Evolutionary conservation across 2,797 vertebrate species (phyloP), one percentile per base, ranked within the genome.

Genomic region (Melopsittacus undulatus): DNA sequence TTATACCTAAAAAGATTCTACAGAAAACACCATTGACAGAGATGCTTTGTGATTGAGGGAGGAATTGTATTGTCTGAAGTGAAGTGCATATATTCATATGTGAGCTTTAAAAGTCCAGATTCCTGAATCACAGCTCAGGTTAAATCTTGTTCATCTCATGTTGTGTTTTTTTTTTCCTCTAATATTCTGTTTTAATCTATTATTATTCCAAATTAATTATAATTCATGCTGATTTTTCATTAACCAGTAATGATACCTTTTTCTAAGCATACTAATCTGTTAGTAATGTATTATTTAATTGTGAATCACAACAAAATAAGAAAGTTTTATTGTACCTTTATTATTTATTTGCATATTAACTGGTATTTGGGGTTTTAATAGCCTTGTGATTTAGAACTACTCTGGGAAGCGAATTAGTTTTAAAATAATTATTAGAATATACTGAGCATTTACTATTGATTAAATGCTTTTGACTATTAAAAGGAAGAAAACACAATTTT

Each of bases 281-380:
- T 82, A 79, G 26, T 12, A 79, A 69, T 59, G 9, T n/a, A 66
- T 59, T 91, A 74, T 52, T 92, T 92, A 89, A 89, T 90, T 63
- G 36, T 43, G 42, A 90, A 73, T 85, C 51, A 83, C 76, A 88
- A 67, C 57, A 75, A 95, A 94, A 81, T 64, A 68, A 87, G 13
- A 27, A 64, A 36, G 2, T 52, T 88, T 90, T 88, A 29, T 46
- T 62, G 3, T 87, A 67, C 26, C 4, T 80, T 69, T 81, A 26
- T 86, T 68, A 63, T 83, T 83, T 86, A 66, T 59, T 95, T 95
- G 7, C 51, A 52, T 90, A 73, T 69, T 83, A 68, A 85, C 38
- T 36, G 17, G 13, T 61, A 16, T 59, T 62, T 87, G 81, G 84
- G 3, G 38, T 89, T 94, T 56, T 82, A 91, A 69, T 46, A 51